Evolutionary conservation across 1,140 invertebrate species (phyloP), one percentile per base, ranked within the genome.

Genomic region (Bombus cullumanus): DNA sequence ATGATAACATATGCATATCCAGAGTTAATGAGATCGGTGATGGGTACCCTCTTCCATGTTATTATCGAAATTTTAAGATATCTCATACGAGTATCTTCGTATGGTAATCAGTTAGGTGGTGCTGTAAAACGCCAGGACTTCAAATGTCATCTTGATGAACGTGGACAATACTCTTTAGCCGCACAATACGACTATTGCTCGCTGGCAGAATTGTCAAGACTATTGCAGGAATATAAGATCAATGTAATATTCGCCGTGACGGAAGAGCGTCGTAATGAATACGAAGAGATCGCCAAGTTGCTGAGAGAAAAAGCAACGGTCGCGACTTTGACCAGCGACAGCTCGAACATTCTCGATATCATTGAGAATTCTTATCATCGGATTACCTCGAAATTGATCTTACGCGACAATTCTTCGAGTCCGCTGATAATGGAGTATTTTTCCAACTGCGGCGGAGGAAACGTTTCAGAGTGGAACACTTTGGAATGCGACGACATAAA

Each of bases 271-370:
- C 90, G 84, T 1, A 10, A 25, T 1, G 90, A 92, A 64, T 92
- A 93, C 86, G 89, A 91, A 34, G 28, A 81, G 25, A 91, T 91
- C 8, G 87, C 79, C 0, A 47, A 72, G 34, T 75, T 93, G 76
- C 66, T 93, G 73, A 73, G 81, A 8, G 90, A 93, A 43, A 92
- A 92, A 18, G 89, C 89, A 1, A 85, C 80, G 31, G 90, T 93
- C 2, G 93, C 90, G 0, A 92, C 91, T 34, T 53, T 93, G 15
- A 75, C 90, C 8, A 81, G 53, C 3, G 85, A 93, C 81, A 93
- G 92, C 15, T 93, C 92, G 0, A 93, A 93, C 62, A 93, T 93
- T 12, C 76, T 93, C 1, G 90, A 93, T 59, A 93, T 93, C 28
- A 89, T 93, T 34, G 62, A 93, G 59, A 87, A 78, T 47, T 64